Evolutionary conservation across 2,888 invertebrate species (phyloP).

Genomic region (Drosophila cyrtoloma): DNA sequence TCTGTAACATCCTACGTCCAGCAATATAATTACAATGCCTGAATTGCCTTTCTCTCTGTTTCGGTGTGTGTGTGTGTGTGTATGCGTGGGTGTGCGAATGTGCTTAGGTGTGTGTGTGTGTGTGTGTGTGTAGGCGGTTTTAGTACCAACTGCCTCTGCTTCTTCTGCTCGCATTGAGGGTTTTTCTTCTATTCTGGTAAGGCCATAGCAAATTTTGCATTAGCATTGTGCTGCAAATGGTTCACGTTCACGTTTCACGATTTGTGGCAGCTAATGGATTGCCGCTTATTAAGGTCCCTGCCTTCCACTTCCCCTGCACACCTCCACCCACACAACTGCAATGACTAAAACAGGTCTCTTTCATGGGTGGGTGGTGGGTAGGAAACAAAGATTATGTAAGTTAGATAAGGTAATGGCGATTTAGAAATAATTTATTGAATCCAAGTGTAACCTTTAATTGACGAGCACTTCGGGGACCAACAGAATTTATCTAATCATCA

Average conservation of each 20-base stretch:
- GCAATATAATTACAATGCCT: conserved; percentile 79
- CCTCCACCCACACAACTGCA: conserved; percentile 4
- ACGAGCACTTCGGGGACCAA: conserved; percentile 14
- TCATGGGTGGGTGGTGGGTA: conserved; percentile 1
- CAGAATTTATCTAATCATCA: conserved; percentile 14
- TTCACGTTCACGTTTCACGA: conserved; percentile 45
- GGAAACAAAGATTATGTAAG: conserved; percentile 22
- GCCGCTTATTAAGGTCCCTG: conserved; percentile 64
- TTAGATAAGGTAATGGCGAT: conserved; percentile 43
- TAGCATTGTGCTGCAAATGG: conserved; percentile 60
- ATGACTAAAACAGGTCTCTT: conserved; percentile 13
- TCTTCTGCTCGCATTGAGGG: conserved; percentile 16
- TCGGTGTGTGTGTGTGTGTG: neutral
- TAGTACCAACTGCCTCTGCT: conserved; percentile 37
- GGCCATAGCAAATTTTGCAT: conserved; percentile 55
- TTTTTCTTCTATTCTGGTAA: conserved; percentile 12
- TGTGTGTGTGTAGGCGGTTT: conserved; percentile 37
- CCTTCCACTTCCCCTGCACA: neutral
- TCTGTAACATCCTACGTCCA: conserved; percentile 63
- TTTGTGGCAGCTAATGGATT: conserved; percentile 74
- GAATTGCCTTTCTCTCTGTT: conserved; percentile 30
- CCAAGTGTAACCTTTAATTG: conserved; percentile 37
- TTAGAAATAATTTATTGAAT: conserved; percentile 56
- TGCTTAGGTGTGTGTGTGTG: neutral
- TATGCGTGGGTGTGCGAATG: neutral